Percentiles rank a stretch among this genome's conserved stretches.
Evolutionary conservation across 2,888 invertebrate species (phyloP).

Genomic region (Sympetrum striolatum): DNA sequence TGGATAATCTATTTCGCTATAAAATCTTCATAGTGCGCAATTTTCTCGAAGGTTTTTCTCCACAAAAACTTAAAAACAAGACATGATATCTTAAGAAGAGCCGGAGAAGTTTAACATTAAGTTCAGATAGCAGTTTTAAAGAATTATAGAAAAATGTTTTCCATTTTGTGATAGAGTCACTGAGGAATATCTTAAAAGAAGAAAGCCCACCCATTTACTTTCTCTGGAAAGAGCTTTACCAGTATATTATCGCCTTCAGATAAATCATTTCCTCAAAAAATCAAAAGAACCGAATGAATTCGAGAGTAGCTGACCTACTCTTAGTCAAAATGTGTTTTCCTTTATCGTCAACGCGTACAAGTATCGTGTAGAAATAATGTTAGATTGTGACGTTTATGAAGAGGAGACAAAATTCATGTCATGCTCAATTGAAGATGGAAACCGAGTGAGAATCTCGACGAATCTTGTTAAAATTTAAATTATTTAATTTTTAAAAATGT

Average conservation of each 20-base stretch:
- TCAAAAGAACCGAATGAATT: neutral
- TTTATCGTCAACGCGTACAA: no score
- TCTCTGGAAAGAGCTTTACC: neutral
- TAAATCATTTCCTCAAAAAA: neutral
- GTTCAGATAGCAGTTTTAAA: neutral
- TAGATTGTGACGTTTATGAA: no score
- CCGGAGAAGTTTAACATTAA: neutral
- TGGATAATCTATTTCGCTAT: neutral
- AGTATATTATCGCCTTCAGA: neutral
- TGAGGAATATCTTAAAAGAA: no score
- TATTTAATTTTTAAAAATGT: no score
- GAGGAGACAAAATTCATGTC: no score
- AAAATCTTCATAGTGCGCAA: neutral
- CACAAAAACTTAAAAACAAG: no score
- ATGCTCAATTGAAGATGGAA: no score
- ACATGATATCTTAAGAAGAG: neutral
- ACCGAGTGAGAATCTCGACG: no score
- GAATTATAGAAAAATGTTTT: neutral
- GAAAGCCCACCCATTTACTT: neutral
- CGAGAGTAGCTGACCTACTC: neutral
- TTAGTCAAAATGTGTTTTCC: no score
- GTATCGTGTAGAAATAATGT: no score
- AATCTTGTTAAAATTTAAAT: no score
- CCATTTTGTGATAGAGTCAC: neutral
- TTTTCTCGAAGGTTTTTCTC: neutral